These are phyloP conservation scores for Ellobium chinense DNA, from an alignment of 2,888 invertebrate species.

Conservation along the genomic window DNA sequence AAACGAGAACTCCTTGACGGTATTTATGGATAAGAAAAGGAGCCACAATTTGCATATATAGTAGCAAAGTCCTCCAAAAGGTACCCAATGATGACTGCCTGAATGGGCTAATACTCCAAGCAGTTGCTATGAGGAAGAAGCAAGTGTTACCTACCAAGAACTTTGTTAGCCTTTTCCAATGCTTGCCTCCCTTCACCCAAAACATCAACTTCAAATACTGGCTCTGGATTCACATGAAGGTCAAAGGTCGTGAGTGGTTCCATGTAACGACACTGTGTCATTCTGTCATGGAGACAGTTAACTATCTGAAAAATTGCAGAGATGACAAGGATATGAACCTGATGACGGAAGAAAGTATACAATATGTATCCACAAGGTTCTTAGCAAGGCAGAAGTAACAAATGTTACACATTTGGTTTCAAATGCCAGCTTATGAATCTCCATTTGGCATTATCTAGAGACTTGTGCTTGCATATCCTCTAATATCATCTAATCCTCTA, in stretches of 20 bases:
- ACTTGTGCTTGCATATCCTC: too few relatives aligned
- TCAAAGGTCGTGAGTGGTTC: constrained; percentile 83
- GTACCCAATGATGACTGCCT: not conserved
- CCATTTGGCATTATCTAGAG: too few relatives aligned
- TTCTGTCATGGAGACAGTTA: constrained; percentile 87
- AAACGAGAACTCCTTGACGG: too few relatives aligned
- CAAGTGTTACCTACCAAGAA: constrained; percentile 83
- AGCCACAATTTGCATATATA: not conserved
- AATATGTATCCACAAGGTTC: not conserved
- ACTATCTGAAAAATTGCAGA: constrained; percentile 48
- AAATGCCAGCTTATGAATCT: too few relatives aligned
- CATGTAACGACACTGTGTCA: constrained; percentile 93
- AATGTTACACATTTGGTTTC: too few relatives aligned
- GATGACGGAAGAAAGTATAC: not conserved
- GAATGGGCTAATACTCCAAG: not conserved
- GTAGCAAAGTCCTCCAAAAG: not conserved
- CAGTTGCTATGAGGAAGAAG: not conserved
- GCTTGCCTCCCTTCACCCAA: constrained; percentile 87
- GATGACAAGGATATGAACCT: not conserved
- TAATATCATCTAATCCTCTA: too few relatives aligned
- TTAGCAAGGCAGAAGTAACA: not conserved
- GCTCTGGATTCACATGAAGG: constrained; percentile 82
- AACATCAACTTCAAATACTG: constrained; percentile 92
- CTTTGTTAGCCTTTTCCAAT: constrained; percentile 88
- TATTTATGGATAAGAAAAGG: too few relatives aligned